Evolutionary conservation across 2,888 invertebrate genomes (phyloP).

Genomic region (Kryphioiulus occultus): DNA sequence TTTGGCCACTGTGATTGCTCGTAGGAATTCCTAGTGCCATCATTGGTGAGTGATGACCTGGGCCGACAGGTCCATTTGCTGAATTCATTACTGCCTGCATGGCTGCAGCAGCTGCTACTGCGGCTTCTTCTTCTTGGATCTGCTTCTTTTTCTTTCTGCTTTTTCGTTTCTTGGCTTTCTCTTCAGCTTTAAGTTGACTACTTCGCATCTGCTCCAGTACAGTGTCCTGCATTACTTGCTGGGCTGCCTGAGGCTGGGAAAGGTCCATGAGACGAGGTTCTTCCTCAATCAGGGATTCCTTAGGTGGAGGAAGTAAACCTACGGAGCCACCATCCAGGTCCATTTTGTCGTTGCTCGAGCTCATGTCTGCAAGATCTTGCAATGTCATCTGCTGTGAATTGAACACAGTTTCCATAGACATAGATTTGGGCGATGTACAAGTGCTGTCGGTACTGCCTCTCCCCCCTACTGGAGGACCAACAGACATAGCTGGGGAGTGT

Average conservation of each 20-base stretch:
- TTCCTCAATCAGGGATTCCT: constrained; percentile 49
- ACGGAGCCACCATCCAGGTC: constrained; percentile 45
- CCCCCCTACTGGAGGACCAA: background rate
- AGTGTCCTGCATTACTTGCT: constrained; percentile 29
- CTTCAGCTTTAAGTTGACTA: background rate
- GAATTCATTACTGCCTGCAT: constrained; percentile 21
- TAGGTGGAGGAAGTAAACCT: constrained; percentile 41
- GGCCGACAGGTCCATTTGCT: background rate
- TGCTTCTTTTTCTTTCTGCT: constrained; percentile 42
- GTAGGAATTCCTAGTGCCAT: constrained; percentile 43
- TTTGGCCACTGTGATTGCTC: constrained; percentile 33
- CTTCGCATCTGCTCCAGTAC: constrained; percentile 9
- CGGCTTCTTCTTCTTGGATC: constrained; percentile 35
- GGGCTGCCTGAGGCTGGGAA: constrained; percentile 44
- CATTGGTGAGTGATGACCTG: background rate
- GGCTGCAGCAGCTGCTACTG: constrained; percentile 29
- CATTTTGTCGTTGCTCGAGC: constrained; percentile 51
- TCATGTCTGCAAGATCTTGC: constrained; percentile 52
- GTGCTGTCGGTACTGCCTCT: constrained; percentile 37
- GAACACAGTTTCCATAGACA: constrained; percentile 49
- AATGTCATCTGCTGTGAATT: constrained; percentile 52
- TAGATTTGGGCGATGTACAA: constrained; percentile 41
- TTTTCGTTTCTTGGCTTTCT: constrained; percentile 46
- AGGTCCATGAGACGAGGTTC: constrained; percentile 50
- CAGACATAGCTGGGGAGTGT: constrained; percentile 33